These are phyloP conservation scores for Cephus nigrinus DNA, from an alignment of 2,888 invertebrate genomes.

Conservation along the genomic window DNA sequence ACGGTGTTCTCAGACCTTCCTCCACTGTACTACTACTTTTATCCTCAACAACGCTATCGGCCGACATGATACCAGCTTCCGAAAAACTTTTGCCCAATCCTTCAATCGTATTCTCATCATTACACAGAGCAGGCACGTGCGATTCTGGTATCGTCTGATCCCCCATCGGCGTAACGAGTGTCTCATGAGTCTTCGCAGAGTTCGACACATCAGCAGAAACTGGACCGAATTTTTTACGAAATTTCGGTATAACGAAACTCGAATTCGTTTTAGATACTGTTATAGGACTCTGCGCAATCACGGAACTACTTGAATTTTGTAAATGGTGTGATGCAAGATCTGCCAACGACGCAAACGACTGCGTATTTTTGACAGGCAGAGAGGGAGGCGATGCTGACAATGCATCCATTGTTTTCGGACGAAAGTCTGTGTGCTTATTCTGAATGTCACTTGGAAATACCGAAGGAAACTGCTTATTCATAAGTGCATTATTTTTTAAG, in stretches of 20 bases:
- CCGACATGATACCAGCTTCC: not conserved
- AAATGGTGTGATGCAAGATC: slow-evolving; percentile 58
- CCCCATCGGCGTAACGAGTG: not conserved
- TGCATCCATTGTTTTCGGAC: not conserved
- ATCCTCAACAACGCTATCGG: not conserved
- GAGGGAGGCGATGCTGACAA: not conserved
- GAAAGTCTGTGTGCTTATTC: not conserved
- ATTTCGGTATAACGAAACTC: slow-evolving; percentile 46
- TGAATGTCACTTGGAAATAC: not conserved
- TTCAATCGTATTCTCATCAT: slow-evolving; percentile 1
- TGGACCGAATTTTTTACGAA: slow-evolving; percentile 16
- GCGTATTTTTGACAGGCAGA: slow-evolving; percentile 11
- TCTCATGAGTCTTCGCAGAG: not conserved
- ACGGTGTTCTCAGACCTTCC: slow-evolving; percentile 18
- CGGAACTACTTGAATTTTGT: slow-evolving; percentile 37
- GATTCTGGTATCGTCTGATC: not conserved
- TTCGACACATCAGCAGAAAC: not conserved
- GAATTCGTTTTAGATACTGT: slow-evolving; percentile 17
- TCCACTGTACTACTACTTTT: not conserved
- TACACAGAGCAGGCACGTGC: not conserved
- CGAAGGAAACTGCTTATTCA: no score
- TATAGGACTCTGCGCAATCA: slow-evolving; percentile 9
- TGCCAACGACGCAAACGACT: slow-evolving; percentile 47
- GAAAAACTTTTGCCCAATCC: not conserved
- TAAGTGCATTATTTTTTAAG: no score